Evolutionary conservation across 2,113 vertebrate genomes (phyloP).

Genomic region (Sphyrna mokarran): DNA sequence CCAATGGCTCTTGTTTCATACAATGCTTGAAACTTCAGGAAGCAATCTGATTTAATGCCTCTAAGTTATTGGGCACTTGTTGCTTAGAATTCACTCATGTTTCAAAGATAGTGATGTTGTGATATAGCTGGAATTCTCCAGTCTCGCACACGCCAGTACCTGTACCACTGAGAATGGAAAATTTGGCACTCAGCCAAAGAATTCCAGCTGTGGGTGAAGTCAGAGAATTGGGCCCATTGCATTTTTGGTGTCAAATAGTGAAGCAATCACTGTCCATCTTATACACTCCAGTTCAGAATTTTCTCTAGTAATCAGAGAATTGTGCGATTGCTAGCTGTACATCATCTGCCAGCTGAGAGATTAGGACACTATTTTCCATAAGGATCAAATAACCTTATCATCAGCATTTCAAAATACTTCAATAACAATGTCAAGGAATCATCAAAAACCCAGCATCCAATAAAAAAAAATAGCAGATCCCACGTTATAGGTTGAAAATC

Average conservation of each 20-base stretch:
- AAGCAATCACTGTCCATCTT: background rate
- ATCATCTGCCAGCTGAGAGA: background rate
- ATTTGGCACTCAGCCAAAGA: no score
- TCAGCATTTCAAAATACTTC: background rate
- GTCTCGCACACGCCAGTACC: no score
- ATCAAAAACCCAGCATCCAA: background rate
- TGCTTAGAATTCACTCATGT: background rate
- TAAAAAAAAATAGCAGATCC: background rate
- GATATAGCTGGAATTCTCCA: no score
- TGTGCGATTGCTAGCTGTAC: background rate
- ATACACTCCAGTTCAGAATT: background rate
- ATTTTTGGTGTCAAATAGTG: background rate
- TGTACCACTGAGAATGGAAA: no score
- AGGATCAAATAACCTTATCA: background rate
- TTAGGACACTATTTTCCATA: background rate
- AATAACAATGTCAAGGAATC: background rate
- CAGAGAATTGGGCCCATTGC: no score
- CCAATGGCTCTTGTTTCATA: background rate
- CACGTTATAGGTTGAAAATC: background rate
- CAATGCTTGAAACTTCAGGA: background rate
- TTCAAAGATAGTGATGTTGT: background rate
- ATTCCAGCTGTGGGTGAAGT: no score
- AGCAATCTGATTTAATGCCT: background rate
- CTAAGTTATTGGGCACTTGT: background rate
- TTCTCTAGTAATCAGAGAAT: background rate